Evolutionary conservation across 2,888 invertebrate species (phyloP).

Genomic region (Sceliomorpha sp.): DNA sequence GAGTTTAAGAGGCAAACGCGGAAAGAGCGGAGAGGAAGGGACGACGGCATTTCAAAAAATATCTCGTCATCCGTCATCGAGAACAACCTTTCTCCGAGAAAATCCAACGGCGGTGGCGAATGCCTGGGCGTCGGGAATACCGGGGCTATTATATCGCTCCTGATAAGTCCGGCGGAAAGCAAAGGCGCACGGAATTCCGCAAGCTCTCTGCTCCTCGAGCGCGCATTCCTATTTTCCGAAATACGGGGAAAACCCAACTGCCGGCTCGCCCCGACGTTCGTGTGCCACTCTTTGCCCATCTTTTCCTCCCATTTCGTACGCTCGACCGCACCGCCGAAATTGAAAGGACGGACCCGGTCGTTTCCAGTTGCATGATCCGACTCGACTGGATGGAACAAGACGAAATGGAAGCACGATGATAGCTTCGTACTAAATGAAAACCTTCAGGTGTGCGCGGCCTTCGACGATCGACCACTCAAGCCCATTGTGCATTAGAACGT

Average conservation of each 20-base stretch:
- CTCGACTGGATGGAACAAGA: constrained; percentile 30
- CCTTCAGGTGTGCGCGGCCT: constrained; percentile 20
- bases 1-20: constrained; percentile 10
- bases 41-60: constrained; percentile 24
- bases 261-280: too few relatives aligned
- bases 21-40: too few relatives aligned
- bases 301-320: constrained; percentile 41
- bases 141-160: constrained; percentile 30
- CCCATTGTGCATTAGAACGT: not conserved
- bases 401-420: constrained; percentile 39
- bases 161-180: constrained; percentile 36
- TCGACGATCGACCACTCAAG: constrained; percentile 27
- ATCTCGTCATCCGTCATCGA: constrained; percentile 23
- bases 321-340: constrained; percentile 49
- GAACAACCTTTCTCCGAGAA: constrained; percentile 15
- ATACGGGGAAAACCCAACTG: constrained; percentile 37
- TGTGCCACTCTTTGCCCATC: constrained; percentile 14
- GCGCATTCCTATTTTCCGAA: constrained; percentile 42
- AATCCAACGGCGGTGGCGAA: constrained; percentile 22
- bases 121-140: constrained; percentile 26
- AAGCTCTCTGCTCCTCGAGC: constrained; percentile 29
- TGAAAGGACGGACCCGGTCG: constrained; percentile 44
- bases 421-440: constrained; percentile 29
- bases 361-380: constrained; percentile 51
- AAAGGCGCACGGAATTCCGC: constrained; percentile 31